Conservation (phyloP, 2,888 invertebrate species). For the Tortrix viridana region DNA sequence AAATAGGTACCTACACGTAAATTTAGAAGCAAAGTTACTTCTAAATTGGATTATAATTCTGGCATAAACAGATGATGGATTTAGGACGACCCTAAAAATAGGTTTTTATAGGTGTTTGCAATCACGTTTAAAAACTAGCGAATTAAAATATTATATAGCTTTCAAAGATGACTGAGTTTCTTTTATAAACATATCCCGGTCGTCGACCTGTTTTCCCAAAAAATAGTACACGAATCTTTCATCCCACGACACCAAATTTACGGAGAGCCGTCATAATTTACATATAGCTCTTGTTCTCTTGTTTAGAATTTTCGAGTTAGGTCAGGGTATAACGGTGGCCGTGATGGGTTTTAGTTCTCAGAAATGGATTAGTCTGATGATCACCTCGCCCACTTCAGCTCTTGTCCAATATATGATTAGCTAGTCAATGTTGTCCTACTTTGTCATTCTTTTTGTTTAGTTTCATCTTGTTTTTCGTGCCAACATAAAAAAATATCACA, state of each 20-base stretch:
- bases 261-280: constrained; percentile 27
- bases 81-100: no score
- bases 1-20: no score
- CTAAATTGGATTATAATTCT: no score
- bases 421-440: no score
- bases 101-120: no score
- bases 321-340: constrained; percentile 4
- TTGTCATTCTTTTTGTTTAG: no score
- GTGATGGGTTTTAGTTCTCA: constrained; percentile 4
- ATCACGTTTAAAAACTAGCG: no score
- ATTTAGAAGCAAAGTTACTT: no score
- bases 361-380: constrained; percentile 17
- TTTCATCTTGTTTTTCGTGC: no score
- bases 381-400: not conserved
- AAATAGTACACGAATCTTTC: constrained; percentile 30
- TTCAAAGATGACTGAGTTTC: not conserved
- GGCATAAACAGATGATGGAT: no score
- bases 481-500: no score
- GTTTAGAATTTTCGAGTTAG: constrained; percentile 6
- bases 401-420: not conserved
- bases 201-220: constrained; percentile 11
- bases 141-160: not conserved
- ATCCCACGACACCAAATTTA: constrained; percentile 30
- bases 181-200: constrained; percentile 5
- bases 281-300: constrained; percentile 5